Evolutionary conservation across 2,888 invertebrate species (phyloP).

Genomic region (Mesopsocus fuscifrons): DNA sequence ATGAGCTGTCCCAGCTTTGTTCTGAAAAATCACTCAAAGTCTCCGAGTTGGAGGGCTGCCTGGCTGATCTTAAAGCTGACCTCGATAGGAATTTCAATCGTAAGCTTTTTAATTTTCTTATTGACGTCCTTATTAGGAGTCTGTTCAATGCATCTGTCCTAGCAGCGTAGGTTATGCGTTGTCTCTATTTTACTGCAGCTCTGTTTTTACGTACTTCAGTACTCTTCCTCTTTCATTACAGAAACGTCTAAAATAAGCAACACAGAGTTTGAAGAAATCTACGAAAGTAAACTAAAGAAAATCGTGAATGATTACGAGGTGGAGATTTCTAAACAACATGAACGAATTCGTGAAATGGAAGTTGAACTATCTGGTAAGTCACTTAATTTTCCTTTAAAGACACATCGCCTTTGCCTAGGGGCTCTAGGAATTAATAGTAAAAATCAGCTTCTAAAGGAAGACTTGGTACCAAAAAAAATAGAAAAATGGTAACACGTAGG

Average conservation of each 20-base stretch:
- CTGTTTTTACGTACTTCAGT: too few relatives aligned
- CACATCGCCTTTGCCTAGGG: too few relatives aligned
- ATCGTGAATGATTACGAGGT: constrained; percentile 11
- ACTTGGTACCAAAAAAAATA: too few relatives aligned
- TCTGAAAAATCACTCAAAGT: constrained; percentile 7
- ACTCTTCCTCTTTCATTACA: not conserved
- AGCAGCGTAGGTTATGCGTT: too few relatives aligned
- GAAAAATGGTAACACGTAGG: too few relatives aligned
- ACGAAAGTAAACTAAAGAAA: constrained; percentile 9
- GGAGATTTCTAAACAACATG: constrained; percentile 11
- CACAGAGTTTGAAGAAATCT: constrained; percentile 11
- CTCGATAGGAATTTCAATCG: constrained; percentile 8
- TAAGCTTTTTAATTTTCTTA: constrained; percentile 2
- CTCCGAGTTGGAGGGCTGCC: constrained; percentile 5
- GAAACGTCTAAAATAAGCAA: constrained; percentile 13
- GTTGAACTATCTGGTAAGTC: constrained; percentile 12
- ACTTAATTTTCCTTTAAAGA: too few relatives aligned
- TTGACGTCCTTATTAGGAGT: not conserved
- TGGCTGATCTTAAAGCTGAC: not conserved
- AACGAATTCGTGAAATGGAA: constrained; percentile 9
- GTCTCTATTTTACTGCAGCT: too few relatives aligned
- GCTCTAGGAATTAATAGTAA: too few relatives aligned
- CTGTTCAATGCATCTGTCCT: too few relatives aligned
- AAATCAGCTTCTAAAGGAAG: too few relatives aligned
- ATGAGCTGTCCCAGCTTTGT: constrained; percentile 9